Conservation (phyloP, 1,140 invertebrate genomes). For the Pentalonia nigronervosa region DNA sequence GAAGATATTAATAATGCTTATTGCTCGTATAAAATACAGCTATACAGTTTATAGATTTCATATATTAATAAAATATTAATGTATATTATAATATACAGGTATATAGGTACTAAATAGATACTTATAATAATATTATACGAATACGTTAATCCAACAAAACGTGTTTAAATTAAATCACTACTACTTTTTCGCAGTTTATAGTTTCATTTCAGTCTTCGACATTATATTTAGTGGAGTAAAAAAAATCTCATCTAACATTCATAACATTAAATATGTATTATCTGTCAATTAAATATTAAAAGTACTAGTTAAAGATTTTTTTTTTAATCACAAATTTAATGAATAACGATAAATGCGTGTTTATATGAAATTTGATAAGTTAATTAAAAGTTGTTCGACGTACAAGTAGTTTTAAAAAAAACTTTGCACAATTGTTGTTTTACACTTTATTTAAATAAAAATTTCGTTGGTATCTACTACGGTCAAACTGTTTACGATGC, state of each 20-base stretch:
- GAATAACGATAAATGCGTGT: background rate
- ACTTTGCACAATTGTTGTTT: background rate
- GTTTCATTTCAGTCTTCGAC: background rate
- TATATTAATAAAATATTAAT: background rate
- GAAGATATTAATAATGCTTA: background rate
- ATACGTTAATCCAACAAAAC: background rate
- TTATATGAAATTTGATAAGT: background rate
- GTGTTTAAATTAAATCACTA: slow-evolving; percentile 4
- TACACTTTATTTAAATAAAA: background rate
- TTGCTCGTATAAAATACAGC: background rate
- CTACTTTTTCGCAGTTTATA: background rate
- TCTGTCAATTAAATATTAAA: background rate
- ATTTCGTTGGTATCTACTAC: background rate
- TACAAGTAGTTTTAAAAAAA: background rate
- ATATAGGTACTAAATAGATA: background rate
- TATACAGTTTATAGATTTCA: background rate
- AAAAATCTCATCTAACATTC: background rate
- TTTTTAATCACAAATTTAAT: background rate
- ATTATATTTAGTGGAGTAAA: background rate
- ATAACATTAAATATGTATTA: background rate
- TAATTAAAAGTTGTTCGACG: background rate
- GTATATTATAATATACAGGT: background rate
- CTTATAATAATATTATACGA: background rate
- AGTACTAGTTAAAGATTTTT: background rate
- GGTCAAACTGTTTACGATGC: background rate